Base-by-base conservation (phyloP, 2,113 vertebrate genomes). In the Poeciliopsis prolifica region DNA sequence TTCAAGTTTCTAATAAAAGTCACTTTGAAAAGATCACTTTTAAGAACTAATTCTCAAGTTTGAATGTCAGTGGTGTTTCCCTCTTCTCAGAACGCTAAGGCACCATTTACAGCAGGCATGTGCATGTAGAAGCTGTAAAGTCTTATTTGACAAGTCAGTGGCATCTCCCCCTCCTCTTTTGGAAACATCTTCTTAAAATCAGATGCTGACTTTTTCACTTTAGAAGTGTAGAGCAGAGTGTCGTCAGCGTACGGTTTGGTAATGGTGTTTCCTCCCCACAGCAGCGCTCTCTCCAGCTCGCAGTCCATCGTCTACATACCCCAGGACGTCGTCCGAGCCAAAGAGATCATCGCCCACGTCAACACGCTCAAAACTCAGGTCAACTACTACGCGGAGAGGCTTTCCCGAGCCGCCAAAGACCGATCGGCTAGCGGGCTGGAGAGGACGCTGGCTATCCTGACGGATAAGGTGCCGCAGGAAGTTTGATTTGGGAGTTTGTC, bases 311-410 rank as follows among this genome's bases (percentile, higher is more conserved):
- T 97, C 92, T 98, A 96, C 92, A 95, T 97, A 80, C 96, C 98
- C 1, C 96, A 99, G 92, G 98, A 99, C 74, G 94, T 98, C 1
- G 66, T 96, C 80, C 94, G 95, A 77, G 98, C 98, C 89, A 98
- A 98, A 95, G 98, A 99, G 92, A 98, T 99, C 76, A 98, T 99
- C 44, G 95, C 96, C 68, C 98, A 99, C 84, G 97, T 99, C 93
- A 99, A 97, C 92, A 99, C 97, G 1, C 92, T 99, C 87, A 98
- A 97, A 94, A 98, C 98, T 0, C 98, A 99, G 95, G 98, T 99
- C 90, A 96, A 96, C 93, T 99, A 99, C 94, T 99, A 99, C 10
- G 96, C 97, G 1, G 98, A 99, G 88, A 94, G 98, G 42, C 96
- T 99, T 42, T 98, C 98, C 0, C 93, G 98, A 77, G 96, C 97